Evolutionary conservation across 1,140 invertebrate species (phyloP).

Genomic region (Doryteuthis pealeii): DNA sequence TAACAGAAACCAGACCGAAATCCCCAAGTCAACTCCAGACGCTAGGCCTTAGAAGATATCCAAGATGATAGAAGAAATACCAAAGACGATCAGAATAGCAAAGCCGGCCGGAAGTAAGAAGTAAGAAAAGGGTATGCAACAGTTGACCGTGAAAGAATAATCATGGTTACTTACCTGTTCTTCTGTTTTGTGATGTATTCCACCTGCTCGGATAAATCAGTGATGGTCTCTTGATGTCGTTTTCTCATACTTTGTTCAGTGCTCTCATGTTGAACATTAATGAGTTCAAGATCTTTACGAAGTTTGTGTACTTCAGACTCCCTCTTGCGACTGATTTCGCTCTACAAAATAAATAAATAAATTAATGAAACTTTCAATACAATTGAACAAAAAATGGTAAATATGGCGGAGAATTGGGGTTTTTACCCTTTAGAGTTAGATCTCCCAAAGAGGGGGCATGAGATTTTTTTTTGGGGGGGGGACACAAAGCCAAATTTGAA

Average conservation of each 20-base stretch:
- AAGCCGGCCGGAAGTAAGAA: no score
- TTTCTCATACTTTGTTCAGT: slow-evolving; percentile 53
- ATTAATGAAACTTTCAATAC: neutral
- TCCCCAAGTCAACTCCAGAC: no score
- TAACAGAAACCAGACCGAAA: no score
- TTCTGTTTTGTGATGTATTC: slow-evolving; percentile 56
- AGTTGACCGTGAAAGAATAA: no score
- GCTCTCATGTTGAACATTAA: slow-evolving; percentile 50
- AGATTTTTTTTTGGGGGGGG: no score
- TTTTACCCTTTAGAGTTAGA: neutral
- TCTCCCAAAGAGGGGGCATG: no score
- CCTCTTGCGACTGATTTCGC: slow-evolving; percentile 52
- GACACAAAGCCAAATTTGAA: no score
- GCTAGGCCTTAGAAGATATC: no score
- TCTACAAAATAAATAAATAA: slow-evolving; percentile 33
- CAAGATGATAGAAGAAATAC: no score
- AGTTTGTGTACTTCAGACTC: slow-evolving; percentile 56
- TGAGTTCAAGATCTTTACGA: slow-evolving; percentile 57
- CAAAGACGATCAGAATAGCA: no score
- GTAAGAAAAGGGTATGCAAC: no score
- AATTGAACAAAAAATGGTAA: neutral
- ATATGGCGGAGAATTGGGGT: neutral
- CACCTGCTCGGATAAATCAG: slow-evolving; percentile 58
- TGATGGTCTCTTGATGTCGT: slow-evolving; percentile 54
- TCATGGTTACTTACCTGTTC: slow-evolving; percentile 46